phyloP scores from a whole-genome alignment of 1,140 invertebrate species.

The Semibalanus balanoides region DNA sequence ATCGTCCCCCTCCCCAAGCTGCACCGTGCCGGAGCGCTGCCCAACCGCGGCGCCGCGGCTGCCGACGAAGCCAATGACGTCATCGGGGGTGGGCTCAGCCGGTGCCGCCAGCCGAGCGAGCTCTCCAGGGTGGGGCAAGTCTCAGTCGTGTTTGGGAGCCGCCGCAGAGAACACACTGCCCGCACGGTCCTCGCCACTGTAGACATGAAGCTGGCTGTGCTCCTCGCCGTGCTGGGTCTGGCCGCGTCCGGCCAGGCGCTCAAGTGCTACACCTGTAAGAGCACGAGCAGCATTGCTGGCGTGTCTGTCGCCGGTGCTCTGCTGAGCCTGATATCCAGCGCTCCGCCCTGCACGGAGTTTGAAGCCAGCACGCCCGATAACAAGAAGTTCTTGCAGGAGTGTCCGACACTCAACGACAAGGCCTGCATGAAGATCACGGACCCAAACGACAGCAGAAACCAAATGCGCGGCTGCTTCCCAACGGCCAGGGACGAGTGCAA shows the following conservation, averaged over 20 bases:
- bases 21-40: no score
- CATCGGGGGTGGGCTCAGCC: no score
- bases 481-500: background rate
- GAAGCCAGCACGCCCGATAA: background rate
- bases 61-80: no score
- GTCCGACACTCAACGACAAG: background rate
- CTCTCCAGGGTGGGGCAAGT: no score
- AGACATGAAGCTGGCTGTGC: background rate
- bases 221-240: background rate
- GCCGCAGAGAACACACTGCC: no score
- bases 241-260: background rate
- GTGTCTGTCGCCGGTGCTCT: background rate
- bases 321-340: background rate
- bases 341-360: background rate
- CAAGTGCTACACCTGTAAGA: background rate
- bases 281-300: background rate
- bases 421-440: background rate
- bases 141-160: no score
- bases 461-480: background rate
- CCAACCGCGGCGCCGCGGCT: no score
- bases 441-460: background rate
- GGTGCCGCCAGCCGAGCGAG: no score
- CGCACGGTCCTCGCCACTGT: no score
- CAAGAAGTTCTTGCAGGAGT: background rate
- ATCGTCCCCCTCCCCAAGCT: no score